Percentiles rank a stretch among this genome's conserved stretches.
These are phyloP conservation scores for Cheilosia urbana DNA, from an alignment of 2,888 invertebrate species.

Conservation along the genomic window DNA sequence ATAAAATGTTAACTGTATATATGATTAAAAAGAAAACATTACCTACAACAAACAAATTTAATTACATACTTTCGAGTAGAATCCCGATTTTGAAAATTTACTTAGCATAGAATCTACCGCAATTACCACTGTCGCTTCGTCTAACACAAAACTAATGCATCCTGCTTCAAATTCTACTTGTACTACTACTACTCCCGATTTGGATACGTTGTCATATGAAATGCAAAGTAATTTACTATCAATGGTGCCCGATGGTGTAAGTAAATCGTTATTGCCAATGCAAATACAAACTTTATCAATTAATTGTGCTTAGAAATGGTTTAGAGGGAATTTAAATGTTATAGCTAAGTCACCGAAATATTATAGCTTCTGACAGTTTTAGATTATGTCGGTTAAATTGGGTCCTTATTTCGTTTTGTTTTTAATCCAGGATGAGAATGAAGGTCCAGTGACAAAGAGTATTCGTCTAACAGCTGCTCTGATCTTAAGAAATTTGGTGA, in stretches of 20 bases:
- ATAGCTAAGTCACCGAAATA: background rate
- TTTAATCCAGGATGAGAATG: constrained; percentile 94
- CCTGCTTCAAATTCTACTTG: constrained; percentile 61
- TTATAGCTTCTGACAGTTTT: too few species aligned
- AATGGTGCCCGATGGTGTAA: constrained; percentile 70
- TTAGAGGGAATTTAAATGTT: constrained; percentile 48
- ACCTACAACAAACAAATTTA: constrained; percentile 54
- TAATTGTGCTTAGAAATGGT: constrained; percentile 51
- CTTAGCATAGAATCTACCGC: constrained; percentile 69
- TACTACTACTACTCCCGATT: constrained; percentile 54
- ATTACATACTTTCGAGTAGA: constrained; percentile 69
- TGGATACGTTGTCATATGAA: constrained; percentile 59
- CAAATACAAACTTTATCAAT: constrained; percentile 29
- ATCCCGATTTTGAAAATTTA: constrained; percentile 68
- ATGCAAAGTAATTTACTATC: constrained; percentile 57
- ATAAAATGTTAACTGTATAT: constrained; percentile 3
- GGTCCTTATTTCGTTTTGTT: background rate
- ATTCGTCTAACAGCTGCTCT: constrained; percentile 98
- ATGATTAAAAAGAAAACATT: constrained; percentile 13
- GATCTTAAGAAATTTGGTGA: constrained; percentile 98
- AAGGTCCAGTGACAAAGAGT: constrained; percentile 99
- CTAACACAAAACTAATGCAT: constrained; percentile 70
- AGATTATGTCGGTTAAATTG: too few species aligned
- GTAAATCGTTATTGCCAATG: constrained; percentile 60
- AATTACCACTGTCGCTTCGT: constrained; percentile 64